Conservation (phyloP, 2,797 vertebrate species). For the Sebastolobus altivelis region DNA sequence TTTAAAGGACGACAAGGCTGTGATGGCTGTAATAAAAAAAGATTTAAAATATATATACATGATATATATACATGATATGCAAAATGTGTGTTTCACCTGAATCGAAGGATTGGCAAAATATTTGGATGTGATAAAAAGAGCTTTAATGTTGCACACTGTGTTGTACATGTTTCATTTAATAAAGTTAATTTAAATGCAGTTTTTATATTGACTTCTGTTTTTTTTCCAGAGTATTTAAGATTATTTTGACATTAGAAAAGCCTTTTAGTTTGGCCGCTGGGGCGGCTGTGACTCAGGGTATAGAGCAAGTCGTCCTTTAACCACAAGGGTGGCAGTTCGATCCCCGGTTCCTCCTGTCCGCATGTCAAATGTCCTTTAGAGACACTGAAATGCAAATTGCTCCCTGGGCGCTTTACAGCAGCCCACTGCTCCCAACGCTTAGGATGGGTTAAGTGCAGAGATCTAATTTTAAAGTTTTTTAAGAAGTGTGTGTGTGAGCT, state of each 20-base stretch:
- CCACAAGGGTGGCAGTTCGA: too few relatives aligned
- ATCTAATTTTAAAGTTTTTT: too few relatives aligned
- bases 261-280: neutral
- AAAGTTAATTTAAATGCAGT: constrained; percentile 14
- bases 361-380: neutral
- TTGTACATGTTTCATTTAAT: constrained; percentile 29
- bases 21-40: neutral
- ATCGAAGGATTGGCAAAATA: neutral
- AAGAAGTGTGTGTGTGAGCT: neutral
- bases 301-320: too few relatives aligned
- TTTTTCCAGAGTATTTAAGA: neutral
- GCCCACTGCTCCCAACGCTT: too few relatives aligned
- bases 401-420: neutral
- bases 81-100: constrained; percentile 1
- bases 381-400: neutral
- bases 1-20: constrained; percentile 22
- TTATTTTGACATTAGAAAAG: neutral
- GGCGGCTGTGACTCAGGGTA: too few relatives aligned
- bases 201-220: neutral
- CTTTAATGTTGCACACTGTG: constrained; percentile 26
- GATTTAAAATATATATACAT: too few relatives aligned
- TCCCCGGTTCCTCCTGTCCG: too few relatives aligned
- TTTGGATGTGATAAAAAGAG: constrained; percentile 26
- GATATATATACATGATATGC: too few relatives aligned
- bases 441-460: too few relatives aligned